Conservation (phyloP, 2,888 invertebrate genomes). For the Oligia latruncula region DNA sequence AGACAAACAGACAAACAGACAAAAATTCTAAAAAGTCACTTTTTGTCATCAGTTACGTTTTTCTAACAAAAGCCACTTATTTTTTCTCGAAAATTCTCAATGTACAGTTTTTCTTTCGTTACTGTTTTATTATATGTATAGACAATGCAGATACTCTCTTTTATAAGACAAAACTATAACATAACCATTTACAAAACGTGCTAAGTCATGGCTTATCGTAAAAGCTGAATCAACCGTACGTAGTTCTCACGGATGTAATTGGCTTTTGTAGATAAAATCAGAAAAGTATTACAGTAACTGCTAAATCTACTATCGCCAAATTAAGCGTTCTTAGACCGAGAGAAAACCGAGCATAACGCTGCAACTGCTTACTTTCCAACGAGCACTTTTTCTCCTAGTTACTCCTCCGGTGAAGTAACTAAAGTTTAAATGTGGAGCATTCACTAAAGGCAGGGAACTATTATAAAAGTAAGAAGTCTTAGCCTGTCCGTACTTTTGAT, state of each 20-base stretch:
- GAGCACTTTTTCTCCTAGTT: constrained; percentile 19
- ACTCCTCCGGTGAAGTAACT: constrained; percentile 31
- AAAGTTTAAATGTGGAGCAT: constrained; percentile 52
- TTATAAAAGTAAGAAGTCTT: constrained; percentile 55
- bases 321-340: not conserved
- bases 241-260: not conserved
- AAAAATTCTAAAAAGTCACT: too few relatives aligned
- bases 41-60: too few relatives aligned
- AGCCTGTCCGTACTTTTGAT: constrained; percentile 62
- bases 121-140: too few relatives aligned
- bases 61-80: too few relatives aligned
- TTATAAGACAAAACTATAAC: not conserved
- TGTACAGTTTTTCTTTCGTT: too few relatives aligned
- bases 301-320: not conserved
- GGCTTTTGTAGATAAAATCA: not conserved
- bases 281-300: not conserved
- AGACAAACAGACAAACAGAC: too few relatives aligned
- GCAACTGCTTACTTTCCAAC: constrained; percentile 18
- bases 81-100: too few relatives aligned
- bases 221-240: not conserved
- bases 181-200: not conserved
- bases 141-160: not conserved
- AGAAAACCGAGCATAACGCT: constrained; percentile 6
- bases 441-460: constrained; percentile 49
- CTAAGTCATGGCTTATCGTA: not conserved